These are phyloP conservation scores for Apteryx mantelli DNA, from an alignment of 2,113 vertebrate species.

Conservation along the genomic window DNA sequence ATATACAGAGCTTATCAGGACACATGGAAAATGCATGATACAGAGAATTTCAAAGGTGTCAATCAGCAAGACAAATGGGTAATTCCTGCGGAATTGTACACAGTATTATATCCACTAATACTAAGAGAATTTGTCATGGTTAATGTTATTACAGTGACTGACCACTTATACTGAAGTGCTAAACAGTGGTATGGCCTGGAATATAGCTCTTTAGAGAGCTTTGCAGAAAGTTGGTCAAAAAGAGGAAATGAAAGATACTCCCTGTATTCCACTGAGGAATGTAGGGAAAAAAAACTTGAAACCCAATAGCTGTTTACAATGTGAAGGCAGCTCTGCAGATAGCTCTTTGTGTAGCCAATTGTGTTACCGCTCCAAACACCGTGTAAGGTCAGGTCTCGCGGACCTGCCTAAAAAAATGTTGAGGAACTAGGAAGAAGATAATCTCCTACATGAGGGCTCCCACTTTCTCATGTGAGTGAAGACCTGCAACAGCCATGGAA, in stretches of 20 bases:
- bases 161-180: not conserved
- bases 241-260: slow-evolving; percentile 5
- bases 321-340: not conserved
- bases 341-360: not conserved
- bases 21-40: not conserved
- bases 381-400: not conserved
- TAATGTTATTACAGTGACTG: not conserved
- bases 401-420: not conserved
- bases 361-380: not conserved
- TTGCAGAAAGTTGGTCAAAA: slow-evolving; percentile 22
- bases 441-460: not conserved
- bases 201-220: not conserved
- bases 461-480: not conserved
- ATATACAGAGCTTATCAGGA: not conserved
- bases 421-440: not conserved
- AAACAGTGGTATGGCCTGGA: not conserved
- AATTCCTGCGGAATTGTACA: not conserved
- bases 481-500: not conserved
- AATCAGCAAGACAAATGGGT: slow-evolving; percentile 4
- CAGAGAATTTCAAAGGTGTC: not conserved
- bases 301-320: not conserved
- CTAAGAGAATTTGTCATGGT: not conserved
- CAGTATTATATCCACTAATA: not conserved
- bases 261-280: not conserved
- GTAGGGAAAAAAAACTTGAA: not conserved